phyloP scores from a whole-genome alignment of 1,140 invertebrate species.

The Trissolcus basalis region DNA sequence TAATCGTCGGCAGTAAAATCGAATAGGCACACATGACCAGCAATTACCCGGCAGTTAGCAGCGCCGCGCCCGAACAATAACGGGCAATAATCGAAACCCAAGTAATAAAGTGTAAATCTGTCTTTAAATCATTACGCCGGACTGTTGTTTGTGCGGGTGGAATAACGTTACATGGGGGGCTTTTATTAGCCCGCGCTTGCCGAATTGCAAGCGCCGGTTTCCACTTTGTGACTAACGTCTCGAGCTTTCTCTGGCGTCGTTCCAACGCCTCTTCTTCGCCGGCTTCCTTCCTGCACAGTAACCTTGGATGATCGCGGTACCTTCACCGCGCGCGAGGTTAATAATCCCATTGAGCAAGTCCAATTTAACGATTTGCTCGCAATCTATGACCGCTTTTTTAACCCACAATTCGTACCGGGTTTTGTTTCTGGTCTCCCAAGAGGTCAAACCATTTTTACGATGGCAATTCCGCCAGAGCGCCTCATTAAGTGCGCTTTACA shows the following conservation, averaged over 20 bases:
- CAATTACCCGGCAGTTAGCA: too few species aligned
- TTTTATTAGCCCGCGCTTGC: conserved; percentile 62
- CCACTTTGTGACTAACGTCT: conserved; percentile 62
- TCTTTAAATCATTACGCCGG: conserved; percentile 58
- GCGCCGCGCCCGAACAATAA: too few species aligned
- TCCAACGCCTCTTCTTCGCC: conserved; percentile 55
- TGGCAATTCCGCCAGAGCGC: not conserved
- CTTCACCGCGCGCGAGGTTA: conserved; percentile 34
- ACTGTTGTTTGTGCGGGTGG: conserved; percentile 64
- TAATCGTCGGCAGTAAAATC: too few species aligned
- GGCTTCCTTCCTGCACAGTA: conserved; percentile 51
- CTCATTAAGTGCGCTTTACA: conserved; percentile 3
- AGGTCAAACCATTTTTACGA: not conserved
- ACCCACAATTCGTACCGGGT: not conserved
- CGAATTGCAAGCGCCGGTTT: conserved; percentile 29
- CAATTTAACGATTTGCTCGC: conserved; percentile 15
- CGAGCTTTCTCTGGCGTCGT: conserved; percentile 55
- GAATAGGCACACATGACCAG: too few species aligned
- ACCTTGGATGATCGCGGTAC: conserved; percentile 40
- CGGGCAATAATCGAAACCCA: not conserved
- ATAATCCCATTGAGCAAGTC: conserved; percentile 30
- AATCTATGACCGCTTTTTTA: conserved; percentile 13
- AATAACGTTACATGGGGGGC: conserved; percentile 67
- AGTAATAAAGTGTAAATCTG: conserved; percentile 54
- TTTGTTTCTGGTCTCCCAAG: conserved; percentile 1